phyloP scores from a whole-genome alignment of 2,113 vertebrate genomes.

The Gracilinanus agilis region DNA sequence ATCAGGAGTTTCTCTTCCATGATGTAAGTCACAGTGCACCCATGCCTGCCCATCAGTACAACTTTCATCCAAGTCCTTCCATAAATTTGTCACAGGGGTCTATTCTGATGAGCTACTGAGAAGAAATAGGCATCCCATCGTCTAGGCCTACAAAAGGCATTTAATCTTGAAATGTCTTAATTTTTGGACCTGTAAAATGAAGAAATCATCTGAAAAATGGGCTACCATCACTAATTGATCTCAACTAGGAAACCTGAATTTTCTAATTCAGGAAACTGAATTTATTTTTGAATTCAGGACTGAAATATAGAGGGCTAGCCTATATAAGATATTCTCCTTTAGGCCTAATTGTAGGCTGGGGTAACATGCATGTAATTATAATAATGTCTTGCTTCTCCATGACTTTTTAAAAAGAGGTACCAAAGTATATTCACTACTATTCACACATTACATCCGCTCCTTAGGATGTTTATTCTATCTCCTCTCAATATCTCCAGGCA shows the following conservation, averaged over 20 bases:
- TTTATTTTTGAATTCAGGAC: too few relatives aligned
- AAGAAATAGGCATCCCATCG: not conserved
- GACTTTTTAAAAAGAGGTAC: constrained; percentile 13
- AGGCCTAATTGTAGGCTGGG: constrained; percentile 4
- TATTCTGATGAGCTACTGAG: not conserved
- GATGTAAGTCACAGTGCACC: not conserved
- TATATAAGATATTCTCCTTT: not conserved
- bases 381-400: not conserved
- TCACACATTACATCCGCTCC: not conserved
- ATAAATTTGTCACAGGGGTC: not conserved
- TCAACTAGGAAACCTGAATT: not conserved
- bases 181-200: constrained; percentile 36
- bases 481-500: not conserved
- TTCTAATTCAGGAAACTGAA: too few relatives aligned
- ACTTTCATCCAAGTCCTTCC: not conserved
- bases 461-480: not conserved
- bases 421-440: constrained; percentile 8
- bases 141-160: constrained; percentile 9
- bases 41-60: not conserved
- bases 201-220: not conserved
- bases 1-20: not conserved
- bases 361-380: constrained; percentile 10
- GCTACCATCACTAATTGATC: not conserved
- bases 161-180: constrained; percentile 3
- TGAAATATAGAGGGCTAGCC: not conserved